Evolutionary conservation across 2,888 invertebrate genomes (phyloP).

Genomic region (Crocallis elinguaria): DNA sequence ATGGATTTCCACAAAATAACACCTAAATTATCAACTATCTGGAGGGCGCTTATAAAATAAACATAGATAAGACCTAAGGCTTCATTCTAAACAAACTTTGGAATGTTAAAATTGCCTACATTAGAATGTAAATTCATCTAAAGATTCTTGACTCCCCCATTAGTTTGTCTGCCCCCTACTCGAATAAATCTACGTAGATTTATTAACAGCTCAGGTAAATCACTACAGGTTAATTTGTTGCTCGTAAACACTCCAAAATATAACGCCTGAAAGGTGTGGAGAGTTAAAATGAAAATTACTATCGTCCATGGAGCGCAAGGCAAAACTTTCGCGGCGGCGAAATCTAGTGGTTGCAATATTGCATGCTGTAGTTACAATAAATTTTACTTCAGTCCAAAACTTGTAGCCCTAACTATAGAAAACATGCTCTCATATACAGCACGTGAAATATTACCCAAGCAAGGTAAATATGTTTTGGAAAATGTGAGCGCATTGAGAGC

Average conservation of each 20-base stretch:
- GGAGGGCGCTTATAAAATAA: too few relatives aligned
- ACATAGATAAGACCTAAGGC: background rate
- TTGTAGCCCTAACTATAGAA: constrained; percentile 27
- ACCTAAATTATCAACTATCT: background rate
- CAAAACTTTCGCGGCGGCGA: constrained; percentile 31
- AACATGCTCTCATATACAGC: constrained; percentile 14
- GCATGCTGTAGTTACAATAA: constrained; percentile 38
- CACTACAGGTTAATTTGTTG: constrained; percentile 27
- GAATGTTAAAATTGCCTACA: constrained; percentile 15
- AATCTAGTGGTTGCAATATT: constrained; percentile 37
- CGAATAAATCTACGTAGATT: constrained; percentile 28
- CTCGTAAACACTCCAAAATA: constrained; percentile 27
- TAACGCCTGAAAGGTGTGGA: constrained; percentile 25
- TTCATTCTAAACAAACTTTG: background rate
- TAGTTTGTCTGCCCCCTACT: constrained; percentile 19
- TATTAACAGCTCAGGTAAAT: constrained; percentile 24
- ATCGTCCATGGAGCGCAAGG: constrained; percentile 16
- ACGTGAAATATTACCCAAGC: constrained; percentile 19
- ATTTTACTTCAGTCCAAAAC: constrained; percentile 36
- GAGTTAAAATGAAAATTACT: constrained; percentile 27
- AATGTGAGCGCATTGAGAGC: constrained; percentile 20
- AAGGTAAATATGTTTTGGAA: constrained; percentile 27
- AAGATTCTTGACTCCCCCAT: constrained; percentile 14
- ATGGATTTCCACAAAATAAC: background rate
- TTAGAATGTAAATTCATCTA: constrained; percentile 17